These are phyloP conservation scores for Epinotia nisella DNA, from an alignment of 2,888 invertebrate genomes.

Conservation along the genomic window DNA sequence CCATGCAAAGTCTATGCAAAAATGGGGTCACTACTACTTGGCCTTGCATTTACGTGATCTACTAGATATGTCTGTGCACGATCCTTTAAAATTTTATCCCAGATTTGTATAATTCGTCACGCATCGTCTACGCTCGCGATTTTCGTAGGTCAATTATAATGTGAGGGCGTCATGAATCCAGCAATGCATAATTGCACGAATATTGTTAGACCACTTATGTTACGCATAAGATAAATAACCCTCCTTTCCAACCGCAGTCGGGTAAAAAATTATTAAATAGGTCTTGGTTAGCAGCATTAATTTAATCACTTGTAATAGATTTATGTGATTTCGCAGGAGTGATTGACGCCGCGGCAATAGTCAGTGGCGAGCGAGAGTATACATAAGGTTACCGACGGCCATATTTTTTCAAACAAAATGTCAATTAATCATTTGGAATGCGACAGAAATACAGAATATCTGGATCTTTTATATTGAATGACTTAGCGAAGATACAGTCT, in stretches of 20 bases:
- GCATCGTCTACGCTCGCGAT: not conserved
- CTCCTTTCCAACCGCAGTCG: too few species aligned
- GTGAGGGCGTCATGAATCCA: slow-evolving; percentile 7
- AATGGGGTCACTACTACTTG: too few species aligned
- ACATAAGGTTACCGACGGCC: not conserved
- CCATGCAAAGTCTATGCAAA: too few species aligned
- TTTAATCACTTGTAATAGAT: not conserved
- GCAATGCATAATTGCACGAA: slow-evolving; percentile 10
- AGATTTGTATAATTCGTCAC: slow-evolving; percentile 6
- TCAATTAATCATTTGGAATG: too few species aligned
- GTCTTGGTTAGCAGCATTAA: too few species aligned
- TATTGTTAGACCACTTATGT: too few species aligned
- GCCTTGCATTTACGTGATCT: not conserved
- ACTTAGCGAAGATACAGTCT: too few species aligned
- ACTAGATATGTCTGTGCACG: not conserved
- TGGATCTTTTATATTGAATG: too few species aligned
- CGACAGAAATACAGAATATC: too few species aligned
- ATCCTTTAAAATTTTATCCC: slow-evolving; percentile 15
- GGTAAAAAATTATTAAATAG: too few species aligned
- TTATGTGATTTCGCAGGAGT: not conserved
- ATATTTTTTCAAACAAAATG: not conserved
- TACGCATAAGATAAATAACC: too few species aligned
- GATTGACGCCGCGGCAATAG: not conserved
- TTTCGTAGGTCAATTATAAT: slow-evolving; percentile 5
- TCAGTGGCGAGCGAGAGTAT: not conserved